These are phyloP conservation scores for Silurus meridionalis DNA, from an alignment of 2,113 vertebrate species.

Conservation along the genomic window DNA sequence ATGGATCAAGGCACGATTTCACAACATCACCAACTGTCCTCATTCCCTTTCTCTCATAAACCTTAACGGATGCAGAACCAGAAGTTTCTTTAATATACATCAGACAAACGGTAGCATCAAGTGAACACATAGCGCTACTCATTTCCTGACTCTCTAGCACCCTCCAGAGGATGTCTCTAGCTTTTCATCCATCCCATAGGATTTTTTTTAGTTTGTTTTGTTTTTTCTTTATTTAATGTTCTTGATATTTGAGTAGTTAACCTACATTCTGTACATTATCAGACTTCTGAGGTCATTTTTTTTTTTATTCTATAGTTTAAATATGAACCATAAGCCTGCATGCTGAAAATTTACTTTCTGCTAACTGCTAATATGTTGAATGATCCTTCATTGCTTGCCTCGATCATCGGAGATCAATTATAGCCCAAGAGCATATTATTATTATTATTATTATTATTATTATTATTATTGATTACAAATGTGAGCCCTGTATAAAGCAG, in stretches of 20 bases:
- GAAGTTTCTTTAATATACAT: not conserved
- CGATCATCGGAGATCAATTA: not conserved
- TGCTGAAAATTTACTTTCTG: conserved; percentile 6
- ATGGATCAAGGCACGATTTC: conserved; percentile 18
- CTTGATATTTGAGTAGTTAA: conserved; percentile 6
- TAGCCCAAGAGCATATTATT: not conserved
- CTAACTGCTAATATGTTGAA: conserved; percentile 32
- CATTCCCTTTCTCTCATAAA: conserved; percentile 26
- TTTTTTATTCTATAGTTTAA: conserved; percentile 5
- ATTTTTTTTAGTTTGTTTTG: not conserved
- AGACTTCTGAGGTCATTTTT: not conserved
- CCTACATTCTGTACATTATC: not conserved
- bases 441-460: not conserved
- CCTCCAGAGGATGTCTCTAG: conserved; percentile 45
- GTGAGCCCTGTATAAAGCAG: conserved; percentile 29
- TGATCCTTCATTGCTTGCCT: not conserved
- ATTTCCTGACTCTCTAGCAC: conserved; percentile 42
- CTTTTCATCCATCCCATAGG: conserved; percentile 25
- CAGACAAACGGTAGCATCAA: conserved; percentile 17
- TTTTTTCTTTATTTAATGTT: conserved; percentile 11
- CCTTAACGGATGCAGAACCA: conserved; percentile 4
- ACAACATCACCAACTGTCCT: not conserved
- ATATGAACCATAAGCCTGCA: conserved; percentile 36
- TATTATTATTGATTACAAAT: not conserved
- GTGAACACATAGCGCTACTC: not conserved